These are phyloP conservation scores for Pantelozetes paolii DNA, from an alignment of 2,888 invertebrate genomes.

Conservation along the genomic window DNA sequence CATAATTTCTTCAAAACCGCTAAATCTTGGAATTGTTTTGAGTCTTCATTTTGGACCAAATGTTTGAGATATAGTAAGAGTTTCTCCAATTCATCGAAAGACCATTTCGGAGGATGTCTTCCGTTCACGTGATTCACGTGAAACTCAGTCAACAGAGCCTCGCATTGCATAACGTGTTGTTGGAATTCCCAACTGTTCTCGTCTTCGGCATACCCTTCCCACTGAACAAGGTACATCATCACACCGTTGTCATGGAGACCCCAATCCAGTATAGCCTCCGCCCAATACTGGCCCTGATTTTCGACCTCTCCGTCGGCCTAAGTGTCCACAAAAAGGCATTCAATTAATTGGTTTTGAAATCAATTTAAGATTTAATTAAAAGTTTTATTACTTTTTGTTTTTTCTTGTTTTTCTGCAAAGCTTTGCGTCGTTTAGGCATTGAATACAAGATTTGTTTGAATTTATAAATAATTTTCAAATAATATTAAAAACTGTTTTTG, in stretches of 20 bases:
- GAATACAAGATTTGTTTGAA: too few species aligned
- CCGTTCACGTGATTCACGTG: background rate
- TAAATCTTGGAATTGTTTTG: too few species aligned
- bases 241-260: constrained; percentile 2
- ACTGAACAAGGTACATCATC: constrained; percentile 17
- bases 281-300: background rate
- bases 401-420: too few species aligned
- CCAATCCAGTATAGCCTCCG: constrained; percentile 12
- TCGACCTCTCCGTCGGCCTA: background rate
- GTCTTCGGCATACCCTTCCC: background rate
- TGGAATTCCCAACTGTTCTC: constrained; percentile 27
- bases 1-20: background rate
- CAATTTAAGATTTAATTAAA: too few species aligned
- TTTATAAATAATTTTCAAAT: too few species aligned
- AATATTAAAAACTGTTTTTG: too few species aligned
- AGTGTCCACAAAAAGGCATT: background rate
- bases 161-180: background rate
- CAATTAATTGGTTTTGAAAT: too few species aligned
- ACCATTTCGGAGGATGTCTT: constrained; percentile 8
- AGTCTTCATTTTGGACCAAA: background rate
- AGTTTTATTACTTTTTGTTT: too few species aligned
- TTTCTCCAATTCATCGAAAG: constrained; percentile 16
- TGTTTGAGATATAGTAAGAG: background rate
- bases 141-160: background rate
- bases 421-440: too few species aligned